Conservation (phyloP, 2,888 invertebrate species). For the Amphimallon solstitiale region DNA sequence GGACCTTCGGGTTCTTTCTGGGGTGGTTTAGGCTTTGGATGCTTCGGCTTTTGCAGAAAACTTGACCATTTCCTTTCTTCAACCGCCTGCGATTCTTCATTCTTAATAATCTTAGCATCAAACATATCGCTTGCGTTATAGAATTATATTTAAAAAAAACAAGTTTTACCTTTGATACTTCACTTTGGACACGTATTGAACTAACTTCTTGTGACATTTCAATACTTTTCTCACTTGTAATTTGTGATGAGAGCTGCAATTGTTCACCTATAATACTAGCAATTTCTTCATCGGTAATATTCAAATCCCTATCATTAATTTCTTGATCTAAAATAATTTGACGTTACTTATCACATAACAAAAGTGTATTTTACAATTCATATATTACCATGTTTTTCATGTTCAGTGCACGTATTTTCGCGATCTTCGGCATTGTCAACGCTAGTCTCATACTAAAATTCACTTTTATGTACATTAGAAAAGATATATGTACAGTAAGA, state of each 20-base stretch:
- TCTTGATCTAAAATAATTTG: not conserved
- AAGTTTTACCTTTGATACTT: conserved; percentile 20
- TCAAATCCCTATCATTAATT: conserved; percentile 40
- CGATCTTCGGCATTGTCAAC: conserved; percentile 27
- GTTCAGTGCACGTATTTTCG: not conserved
- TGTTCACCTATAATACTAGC: conserved; percentile 41
- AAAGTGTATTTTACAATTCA: not conserved
- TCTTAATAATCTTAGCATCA: conserved; percentile 17
- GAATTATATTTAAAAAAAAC: conserved; percentile 2
- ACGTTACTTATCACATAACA: not conserved
- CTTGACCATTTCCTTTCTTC: conserved; percentile 76
- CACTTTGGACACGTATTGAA: conserved; percentile 2
- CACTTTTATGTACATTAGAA: not conserved
- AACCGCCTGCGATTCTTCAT: conserved; percentile 65
- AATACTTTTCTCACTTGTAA: conserved; percentile 13
- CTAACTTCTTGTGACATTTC: conserved; percentile 16
- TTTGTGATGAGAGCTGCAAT: conserved; percentile 16
- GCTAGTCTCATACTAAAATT: conserved; percentile 23
- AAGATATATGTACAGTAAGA: too few species aligned
- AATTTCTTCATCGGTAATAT: conserved; percentile 46
- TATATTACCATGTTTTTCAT: not conserved
- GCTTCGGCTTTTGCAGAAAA: conserved; percentile 78
- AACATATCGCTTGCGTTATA: too few species aligned
- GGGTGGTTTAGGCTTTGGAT: conserved; percentile 69
- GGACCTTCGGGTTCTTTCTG: conserved; percentile 50